These are phyloP conservation scores for Melanerpes aurifrons DNA, from an alignment of 2,113 vertebrate genomes.

Conservation along the genomic window DNA sequence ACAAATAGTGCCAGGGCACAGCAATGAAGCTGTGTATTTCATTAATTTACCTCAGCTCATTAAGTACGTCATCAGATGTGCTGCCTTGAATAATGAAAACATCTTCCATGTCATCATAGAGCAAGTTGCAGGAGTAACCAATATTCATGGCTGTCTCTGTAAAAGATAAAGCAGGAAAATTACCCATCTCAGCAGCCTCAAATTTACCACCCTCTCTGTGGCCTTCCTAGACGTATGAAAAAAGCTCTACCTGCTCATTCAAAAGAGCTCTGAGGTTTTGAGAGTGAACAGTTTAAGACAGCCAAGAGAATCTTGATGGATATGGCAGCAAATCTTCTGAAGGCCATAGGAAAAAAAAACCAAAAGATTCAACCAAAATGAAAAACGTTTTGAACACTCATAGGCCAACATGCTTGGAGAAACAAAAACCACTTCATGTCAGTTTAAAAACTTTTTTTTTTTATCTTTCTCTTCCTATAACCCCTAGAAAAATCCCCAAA, in stretches of 20 bases:
- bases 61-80: constrained; percentile 75
- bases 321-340: background rate
- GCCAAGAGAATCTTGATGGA: background rate
- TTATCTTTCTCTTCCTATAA: background rate
- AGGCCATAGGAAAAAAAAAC: background rate
- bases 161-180: background rate
- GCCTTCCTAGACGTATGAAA: background rate
- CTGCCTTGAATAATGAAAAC: constrained; percentile 84
- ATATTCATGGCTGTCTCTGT: constrained; percentile 95
- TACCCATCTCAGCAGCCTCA: background rate
- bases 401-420: background rate
- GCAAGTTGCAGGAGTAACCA: constrained; percentile 91
- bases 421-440: background rate
- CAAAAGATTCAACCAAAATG: background rate
- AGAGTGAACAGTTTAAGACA: background rate
- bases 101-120: constrained; percentile 88
- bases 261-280: background rate
- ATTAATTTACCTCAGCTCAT: constrained; percentile 84
- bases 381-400: background rate
- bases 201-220: background rate
- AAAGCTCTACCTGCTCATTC: background rate
- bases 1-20: background rate
- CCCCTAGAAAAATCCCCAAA: background rate
- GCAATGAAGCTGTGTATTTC: background rate
- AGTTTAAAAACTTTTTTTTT: background rate